Evolutionary conservation across 1,140 invertebrate genomes (phyloP).

Genomic region (Panagrolaimus sp.): DNA sequence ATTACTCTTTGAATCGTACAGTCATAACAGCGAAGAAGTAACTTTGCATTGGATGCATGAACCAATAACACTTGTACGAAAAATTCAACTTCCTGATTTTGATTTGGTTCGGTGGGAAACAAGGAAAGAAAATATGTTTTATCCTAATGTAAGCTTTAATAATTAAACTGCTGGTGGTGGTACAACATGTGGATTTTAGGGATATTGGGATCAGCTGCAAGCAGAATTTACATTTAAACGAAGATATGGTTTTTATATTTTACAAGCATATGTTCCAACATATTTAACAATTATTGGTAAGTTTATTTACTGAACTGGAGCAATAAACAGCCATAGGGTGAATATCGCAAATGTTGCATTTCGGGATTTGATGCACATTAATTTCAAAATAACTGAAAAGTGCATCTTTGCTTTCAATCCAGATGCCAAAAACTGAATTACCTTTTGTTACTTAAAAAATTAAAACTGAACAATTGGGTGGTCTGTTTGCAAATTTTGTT

Average conservation of each 20-base stretch:
- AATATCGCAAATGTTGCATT: no score
- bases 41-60: slow-evolving; percentile 53
- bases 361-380: no score
- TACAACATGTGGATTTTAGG: slow-evolving; percentile 30
- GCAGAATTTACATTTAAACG: slow-evolving; percentile 55
- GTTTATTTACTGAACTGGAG: no score
- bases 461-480: no score
- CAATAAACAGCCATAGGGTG: no score
- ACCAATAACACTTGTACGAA: slow-evolving; percentile 53
- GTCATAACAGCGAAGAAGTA: slow-evolving; percentile 55
- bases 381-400: no score
- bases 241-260: slow-evolving; percentile 57
- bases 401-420: no score
- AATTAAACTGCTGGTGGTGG: neutral
- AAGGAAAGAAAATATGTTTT: slow-evolving; percentile 28
- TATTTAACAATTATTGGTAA: slow-evolving; percentile 44
- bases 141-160: slow-evolving; percentile 24
- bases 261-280: slow-evolving; percentile 56
- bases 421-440: no score
- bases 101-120: slow-evolving; percentile 55
- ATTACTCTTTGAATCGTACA: slow-evolving; percentile 54
- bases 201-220: slow-evolving; percentile 52
- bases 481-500: no score
- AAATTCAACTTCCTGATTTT: slow-evolving; percentile 54
- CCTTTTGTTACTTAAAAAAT: no score